Evolutionary conservation across 2,113 vertebrate genomes (phyloP).

Genomic region (Epinephelus cyanopodus): DNA sequence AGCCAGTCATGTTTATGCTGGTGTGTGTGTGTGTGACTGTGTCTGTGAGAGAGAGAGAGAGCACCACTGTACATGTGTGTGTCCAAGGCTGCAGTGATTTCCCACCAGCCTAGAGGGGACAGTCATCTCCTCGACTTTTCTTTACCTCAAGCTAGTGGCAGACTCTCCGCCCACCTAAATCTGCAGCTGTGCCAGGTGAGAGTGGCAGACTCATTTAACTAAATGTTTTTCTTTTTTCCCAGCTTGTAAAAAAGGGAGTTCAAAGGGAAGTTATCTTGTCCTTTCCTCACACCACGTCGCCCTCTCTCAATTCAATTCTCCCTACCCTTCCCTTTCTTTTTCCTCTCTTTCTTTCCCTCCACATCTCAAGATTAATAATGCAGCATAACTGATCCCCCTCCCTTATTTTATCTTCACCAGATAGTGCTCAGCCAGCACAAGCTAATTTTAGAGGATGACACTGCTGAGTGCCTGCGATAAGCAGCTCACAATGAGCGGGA

Average conservation of each 20-base stretch:
- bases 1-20: conserved; percentile 12
- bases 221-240: conserved; percentile 41
- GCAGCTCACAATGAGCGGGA: conserved; percentile 71
- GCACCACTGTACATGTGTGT: conserved; percentile 6
- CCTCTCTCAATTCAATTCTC: conserved; percentile 33
- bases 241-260: conserved; percentile 49
- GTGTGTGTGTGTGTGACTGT: conserved; percentile 17
- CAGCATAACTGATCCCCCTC: conserved; percentile 68
- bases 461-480: conserved; percentile 78
- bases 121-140: conserved; percentile 61
- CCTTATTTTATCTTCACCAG: conserved; percentile 74
- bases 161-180: conserved; percentile 44
- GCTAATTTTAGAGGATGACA: conserved; percentile 83
- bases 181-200: conserved; percentile 67
- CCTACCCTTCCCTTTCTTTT: conserved; percentile 16
- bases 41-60: conserved; percentile 1
- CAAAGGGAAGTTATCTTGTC: conserved; percentile 62
- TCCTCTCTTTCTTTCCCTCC: conserved; percentile 38
- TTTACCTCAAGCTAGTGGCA: conserved; percentile 49
- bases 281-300: conserved; percentile 31
- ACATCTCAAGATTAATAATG: conserved; percentile 78
- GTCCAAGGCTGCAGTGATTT: conserved; percentile 47
- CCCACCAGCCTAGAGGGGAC: conserved; percentile 48
- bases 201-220: conserved; percentile 64
- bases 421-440: conserved; percentile 79